phyloP scores from a whole-genome alignment of 2,797 vertebrate genomes.

The Syngnathus rostellatus region DNA sequence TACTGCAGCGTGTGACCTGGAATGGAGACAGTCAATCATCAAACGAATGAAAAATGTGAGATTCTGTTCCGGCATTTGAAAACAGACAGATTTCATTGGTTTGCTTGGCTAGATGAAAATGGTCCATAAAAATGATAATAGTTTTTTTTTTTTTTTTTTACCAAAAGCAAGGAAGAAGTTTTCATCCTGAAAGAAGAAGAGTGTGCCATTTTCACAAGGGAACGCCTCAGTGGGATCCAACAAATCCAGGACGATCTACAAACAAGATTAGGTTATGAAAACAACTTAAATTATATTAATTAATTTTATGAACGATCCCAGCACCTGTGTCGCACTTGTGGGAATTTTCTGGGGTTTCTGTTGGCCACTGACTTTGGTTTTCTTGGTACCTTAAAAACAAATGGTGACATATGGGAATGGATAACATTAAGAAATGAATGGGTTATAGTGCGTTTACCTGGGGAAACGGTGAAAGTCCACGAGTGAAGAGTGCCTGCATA shows the following conservation, averaged over 20 bases:
- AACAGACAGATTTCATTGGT: not conserved
- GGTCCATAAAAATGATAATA: no score
- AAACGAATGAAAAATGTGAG: not conserved
- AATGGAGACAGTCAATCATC: not conserved
- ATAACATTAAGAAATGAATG: not conserved
- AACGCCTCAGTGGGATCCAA: conserved; percentile 48
- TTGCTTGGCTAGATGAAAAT: not conserved
- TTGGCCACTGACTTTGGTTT: conserved; percentile 33
- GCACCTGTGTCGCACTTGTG: conserved; percentile 36
- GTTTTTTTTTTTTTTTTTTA: conserved; percentile 17
- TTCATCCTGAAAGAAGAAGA: conserved; percentile 55
- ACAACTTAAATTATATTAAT: no score
- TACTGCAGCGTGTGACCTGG: conserved; percentile 47
- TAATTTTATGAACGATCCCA: not conserved
- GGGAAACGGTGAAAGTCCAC: conserved; percentile 47
- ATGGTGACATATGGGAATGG: not conserved
- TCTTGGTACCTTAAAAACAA: conserved; percentile 36
- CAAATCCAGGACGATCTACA: conserved; percentile 40
- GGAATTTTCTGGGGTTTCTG: conserved; percentile 25
- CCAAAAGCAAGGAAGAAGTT: conserved; percentile 58
- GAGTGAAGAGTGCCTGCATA: conserved; percentile 15
- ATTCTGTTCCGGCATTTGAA: not conserved
- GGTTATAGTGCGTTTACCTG: conserved; percentile 23
- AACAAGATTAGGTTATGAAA: not conserved
- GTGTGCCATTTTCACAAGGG: conserved; percentile 52